A percentile compares a stretch with the other conserved stretches of the same genome.
These are phyloP conservation scores for Cephalotes varians DNA, from an alignment of 2,888 invertebrate species.

Conservation along the genomic window DNA sequence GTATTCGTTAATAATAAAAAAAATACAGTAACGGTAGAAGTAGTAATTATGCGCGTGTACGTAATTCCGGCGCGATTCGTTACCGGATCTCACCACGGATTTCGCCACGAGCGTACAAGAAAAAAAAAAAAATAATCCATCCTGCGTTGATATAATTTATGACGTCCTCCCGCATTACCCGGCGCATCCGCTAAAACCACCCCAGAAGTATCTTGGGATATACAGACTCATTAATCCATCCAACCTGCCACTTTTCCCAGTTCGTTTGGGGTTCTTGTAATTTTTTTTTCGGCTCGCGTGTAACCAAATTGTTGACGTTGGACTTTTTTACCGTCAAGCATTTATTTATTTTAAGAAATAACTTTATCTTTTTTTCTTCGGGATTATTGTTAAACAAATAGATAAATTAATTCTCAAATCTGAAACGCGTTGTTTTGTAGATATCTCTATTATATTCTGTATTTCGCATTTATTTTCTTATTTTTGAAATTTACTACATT, in stretches of 20 bases:
- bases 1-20: slow-evolving; percentile 44
- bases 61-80: slow-evolving; percentile 37
- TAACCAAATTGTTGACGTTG: slow-evolving; percentile 17
- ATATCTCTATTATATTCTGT: not conserved
- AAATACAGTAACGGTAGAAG: slow-evolving; percentile 28
- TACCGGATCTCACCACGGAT: slow-evolving; percentile 20
- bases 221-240: slow-evolving; percentile 28
- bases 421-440: not conserved
- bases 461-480: not conserved
- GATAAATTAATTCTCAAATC: not conserved
- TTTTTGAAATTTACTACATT: not conserved
- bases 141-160: slow-evolving; percentile 9
- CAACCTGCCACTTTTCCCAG: not conserved
- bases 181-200: not conserved
- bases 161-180: no score
- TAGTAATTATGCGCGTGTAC: slow-evolving; percentile 28
- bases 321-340: not conserved
- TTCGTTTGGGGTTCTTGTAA: not conserved
- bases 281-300: slow-evolving; percentile 15
- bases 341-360: slow-evolving; percentile 9
- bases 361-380: not conserved
- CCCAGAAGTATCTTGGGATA: slow-evolving; percentile 15
- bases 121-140: slow-evolving; percentile 24
- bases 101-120: not conserved
- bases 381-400: not conserved